Base-by-base conservation (phyloP, 2,888 invertebrate species). In the Crocallis elinguaria region DNA sequence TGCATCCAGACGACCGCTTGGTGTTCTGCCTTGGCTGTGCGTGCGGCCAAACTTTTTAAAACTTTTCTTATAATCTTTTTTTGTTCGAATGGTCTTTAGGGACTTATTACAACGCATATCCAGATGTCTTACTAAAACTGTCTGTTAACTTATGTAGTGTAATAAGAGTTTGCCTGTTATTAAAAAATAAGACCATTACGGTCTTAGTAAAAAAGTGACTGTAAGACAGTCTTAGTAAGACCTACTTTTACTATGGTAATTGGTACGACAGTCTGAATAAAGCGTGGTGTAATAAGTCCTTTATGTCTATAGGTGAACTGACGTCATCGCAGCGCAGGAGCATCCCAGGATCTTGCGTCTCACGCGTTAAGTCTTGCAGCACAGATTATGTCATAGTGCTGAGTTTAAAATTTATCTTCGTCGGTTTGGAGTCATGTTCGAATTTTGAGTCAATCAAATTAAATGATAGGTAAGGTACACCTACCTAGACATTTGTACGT, bases 291-390 rank as follows among this genome's bases (percentile, higher is more conserved):
- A n/a, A n/a, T n/a, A n/a, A n/a, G n/a, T n/a, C n/a, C 8, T 25
- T n/a, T 9, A 29, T n/a, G 12, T 29, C 29, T 8, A 12, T 12
- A 45, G 67, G 71, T 61, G 71, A 72, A 69, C 75, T 87, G 85
- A 88, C 86, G 85, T 86, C 87, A 87, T 54, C 69, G 60, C 67
- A 62, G 67, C 69, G 60, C 67, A 62, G 67, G 73, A 78, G 69
- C 74, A 77, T 78, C 74, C 69, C 62, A 57, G 53, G 57, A 58
- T 58, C 64, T 69, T 71, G 69, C 69, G 61, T 87, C 85, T 77
- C 79, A 49, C 72, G 64, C 79, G 62, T 60, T 42, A 61, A 56
- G 55, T 60, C 59, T 61, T 62, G 54, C 55, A 58, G 49, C 16
- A 5, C 21, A 48, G 45, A 45, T 29, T 45, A 29, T 6, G 17